A percentile compares a stretch with the other conserved stretches of the same genome.
These are phyloP conservation scores for Drosophila tropicalis DNA, from an alignment of 1,140 invertebrate genomes.

Conservation along the genomic window DNA sequence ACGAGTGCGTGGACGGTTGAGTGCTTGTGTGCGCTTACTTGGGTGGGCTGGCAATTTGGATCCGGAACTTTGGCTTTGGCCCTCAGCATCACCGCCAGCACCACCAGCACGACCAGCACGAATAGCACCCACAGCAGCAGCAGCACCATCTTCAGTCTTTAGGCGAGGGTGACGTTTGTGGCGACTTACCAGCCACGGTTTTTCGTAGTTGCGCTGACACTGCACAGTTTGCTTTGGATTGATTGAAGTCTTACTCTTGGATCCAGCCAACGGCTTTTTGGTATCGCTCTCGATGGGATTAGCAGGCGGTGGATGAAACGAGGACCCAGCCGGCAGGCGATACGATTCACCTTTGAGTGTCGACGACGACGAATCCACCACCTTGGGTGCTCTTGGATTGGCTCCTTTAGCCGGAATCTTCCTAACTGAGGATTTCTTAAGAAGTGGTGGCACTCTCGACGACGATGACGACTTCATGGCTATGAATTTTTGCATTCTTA, in stretches of 20 bases:
- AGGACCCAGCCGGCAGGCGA: slow-evolving; percentile 14
- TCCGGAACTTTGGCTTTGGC: background rate
- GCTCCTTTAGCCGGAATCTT: too few relatives aligned
- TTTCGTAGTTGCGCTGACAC: slow-evolving; percentile 22
- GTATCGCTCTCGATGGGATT: background rate
- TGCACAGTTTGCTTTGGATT: background rate
- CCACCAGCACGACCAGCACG: too few relatives aligned
- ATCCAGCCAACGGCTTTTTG: background rate
- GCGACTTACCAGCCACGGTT: slow-evolving; percentile 26
- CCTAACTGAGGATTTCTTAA: too few relatives aligned
- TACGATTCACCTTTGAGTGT: background rate
- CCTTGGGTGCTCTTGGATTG: too few relatives aligned
- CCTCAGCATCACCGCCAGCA: too few relatives aligned
- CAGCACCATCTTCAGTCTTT: background rate
- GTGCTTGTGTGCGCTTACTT: background rate
- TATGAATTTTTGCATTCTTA: too few relatives aligned
- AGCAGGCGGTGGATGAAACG: background rate
- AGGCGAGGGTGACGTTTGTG: background rate
- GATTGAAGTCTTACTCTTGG: background rate
- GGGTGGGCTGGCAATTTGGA: background rate
- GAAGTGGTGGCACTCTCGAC: too few relatives aligned
- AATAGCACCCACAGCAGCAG: too few relatives aligned
- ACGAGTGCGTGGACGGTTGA: background rate
- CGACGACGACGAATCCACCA: too few relatives aligned
- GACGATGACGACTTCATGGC: too few relatives aligned